Base-by-base conservation (phyloP, 2,797 vertebrate species). In the Euthynnus affinis region DNA sequence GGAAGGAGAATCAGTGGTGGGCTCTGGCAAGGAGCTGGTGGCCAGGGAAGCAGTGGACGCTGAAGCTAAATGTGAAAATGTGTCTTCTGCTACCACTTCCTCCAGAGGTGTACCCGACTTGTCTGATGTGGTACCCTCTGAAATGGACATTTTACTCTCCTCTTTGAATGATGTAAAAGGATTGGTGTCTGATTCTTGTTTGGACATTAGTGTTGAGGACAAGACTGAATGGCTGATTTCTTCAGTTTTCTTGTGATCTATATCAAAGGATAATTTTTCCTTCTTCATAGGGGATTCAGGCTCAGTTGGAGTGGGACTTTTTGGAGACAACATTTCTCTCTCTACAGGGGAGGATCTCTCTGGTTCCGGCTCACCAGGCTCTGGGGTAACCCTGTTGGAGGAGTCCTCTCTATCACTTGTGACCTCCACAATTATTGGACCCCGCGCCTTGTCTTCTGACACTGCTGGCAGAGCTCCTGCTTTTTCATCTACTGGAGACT, bases 101-200 rank as follows among this genome's bases (percentile, higher is more conserved):
- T 99, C 98, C 13, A 97, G 95, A 0, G 98, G 97, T 20, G 97
- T 98, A 59, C 94, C 97, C 79, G 98, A 99, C 81, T 97, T 99
- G 91, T 99, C 98, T 72, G 98, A 99, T 74, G 97, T 96, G 10
- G 98, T 99, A 25, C 98, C 97, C 92, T 99, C 98, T 62, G 98
- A 99, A 94, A 99, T 99, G 2, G 98, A 99, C 98, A 99, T 99
- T 94, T 98, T 99, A 37, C 96, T 98, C 15, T 99, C 98, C 87
- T 99, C 98, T 93, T 99, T 99, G 80, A 97, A 96, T 22, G 94
- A 91, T 34, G 96, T 91, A 6, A 96, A 96, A 72, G 93, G 96
- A 80, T 92, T 94, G 51, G 90, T 93, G 74, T 98, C 97, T 25
- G 75, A 52, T 83, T 96, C 96, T 37, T 94, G 92, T 88, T 96